Conservation (phyloP, 1,140 invertebrate species). For the Leptinotarsa texana region DNA sequence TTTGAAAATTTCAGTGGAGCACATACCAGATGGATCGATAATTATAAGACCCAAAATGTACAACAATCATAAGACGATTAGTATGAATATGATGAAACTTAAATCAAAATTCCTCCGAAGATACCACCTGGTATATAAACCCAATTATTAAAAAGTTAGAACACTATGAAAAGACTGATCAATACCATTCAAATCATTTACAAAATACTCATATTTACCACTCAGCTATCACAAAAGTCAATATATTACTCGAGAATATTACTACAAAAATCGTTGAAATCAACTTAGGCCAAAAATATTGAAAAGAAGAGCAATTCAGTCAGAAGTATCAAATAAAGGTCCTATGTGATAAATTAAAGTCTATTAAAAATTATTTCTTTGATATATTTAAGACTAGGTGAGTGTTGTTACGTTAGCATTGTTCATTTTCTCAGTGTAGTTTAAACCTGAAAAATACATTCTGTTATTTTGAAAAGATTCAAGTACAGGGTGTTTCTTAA, state of each 20-base stretch:
- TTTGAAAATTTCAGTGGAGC: no score
- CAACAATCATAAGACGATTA: no score
- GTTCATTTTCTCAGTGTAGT: constrained; percentile 34
- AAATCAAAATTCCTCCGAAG: no score
- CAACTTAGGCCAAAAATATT: constrained; percentile 33
- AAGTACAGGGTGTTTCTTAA: no score
- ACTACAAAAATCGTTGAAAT: constrained; percentile 36
- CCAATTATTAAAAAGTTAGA: no score
- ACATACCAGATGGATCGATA: no score
- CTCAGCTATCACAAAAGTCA: constrained; percentile 37
- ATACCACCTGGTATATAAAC: no score
- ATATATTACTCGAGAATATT: constrained; percentile 24
- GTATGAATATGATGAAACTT: no score
- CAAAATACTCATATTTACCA: constrained; percentile 22
- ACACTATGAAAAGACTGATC: background rate
- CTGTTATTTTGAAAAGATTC: no score
- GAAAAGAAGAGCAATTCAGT: background rate
- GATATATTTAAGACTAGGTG: constrained; percentile 49
- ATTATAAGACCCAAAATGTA: no score
- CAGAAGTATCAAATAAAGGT: background rate
- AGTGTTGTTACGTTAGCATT: constrained; percentile 46
- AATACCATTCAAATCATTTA: constrained; percentile 16
- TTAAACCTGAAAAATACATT: constrained; percentile 38
- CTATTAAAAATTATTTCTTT: constrained; percentile 44
- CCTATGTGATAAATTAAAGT: constrained; percentile 20